Evolutionary conservation across 2,797 vertebrate genomes (phyloP).

Genomic region (Sphenopsis melanotis): DNA sequence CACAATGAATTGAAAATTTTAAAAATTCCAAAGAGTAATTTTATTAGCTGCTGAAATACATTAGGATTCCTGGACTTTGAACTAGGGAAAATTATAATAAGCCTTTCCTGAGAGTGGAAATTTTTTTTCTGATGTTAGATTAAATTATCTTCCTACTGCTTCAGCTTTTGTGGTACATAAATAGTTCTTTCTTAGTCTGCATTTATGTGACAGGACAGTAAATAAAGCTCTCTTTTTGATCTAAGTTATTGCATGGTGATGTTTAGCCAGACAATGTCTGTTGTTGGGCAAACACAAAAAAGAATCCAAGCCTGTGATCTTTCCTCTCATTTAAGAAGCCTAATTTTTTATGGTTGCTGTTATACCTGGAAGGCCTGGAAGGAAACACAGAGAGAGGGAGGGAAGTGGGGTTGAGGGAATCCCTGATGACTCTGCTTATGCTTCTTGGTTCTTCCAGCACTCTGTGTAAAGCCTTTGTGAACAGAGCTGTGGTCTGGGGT

Average conservation of each 20-base stretch:
- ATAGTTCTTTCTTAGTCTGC: slow-evolving; percentile 7
- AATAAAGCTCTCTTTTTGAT: slow-evolving; percentile 13
- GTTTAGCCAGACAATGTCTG: slow-evolving; percentile 48
- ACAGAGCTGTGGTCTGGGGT: not conserved
- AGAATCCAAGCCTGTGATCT: slow-evolving; percentile 45
- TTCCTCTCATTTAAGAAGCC: slow-evolving; percentile 31
- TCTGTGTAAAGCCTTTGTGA: not conserved
- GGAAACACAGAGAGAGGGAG: not conserved
- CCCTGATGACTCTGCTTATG: not conserved
- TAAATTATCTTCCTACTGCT: slow-evolving; percentile 45
- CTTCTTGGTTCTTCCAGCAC: not conserved
- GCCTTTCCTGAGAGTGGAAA: not conserved
- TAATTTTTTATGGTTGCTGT: slow-evolving; percentile 51
- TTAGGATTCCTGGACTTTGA: slow-evolving; percentile 43
- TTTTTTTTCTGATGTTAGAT: slow-evolving; percentile 13
- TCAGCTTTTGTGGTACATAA: slow-evolving; percentile 35
- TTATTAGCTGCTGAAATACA: slow-evolving; percentile 68
- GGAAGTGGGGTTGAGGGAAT: not conserved
- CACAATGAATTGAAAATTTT: not conserved
- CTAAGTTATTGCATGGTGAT: not conserved
- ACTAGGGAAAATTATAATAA: slow-evolving; percentile 29
- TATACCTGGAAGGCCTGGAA: slow-evolving; percentile 27
- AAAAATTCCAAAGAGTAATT: slow-evolving; percentile 10
- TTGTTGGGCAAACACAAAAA: slow-evolving; percentile 18
- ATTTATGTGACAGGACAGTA: slow-evolving; percentile 40